Evolutionary conservation across 2,888 invertebrate genomes (phyloP), one percentile per base, ranked within the genome.

Genomic region (Nebria brevicollis): DNA sequence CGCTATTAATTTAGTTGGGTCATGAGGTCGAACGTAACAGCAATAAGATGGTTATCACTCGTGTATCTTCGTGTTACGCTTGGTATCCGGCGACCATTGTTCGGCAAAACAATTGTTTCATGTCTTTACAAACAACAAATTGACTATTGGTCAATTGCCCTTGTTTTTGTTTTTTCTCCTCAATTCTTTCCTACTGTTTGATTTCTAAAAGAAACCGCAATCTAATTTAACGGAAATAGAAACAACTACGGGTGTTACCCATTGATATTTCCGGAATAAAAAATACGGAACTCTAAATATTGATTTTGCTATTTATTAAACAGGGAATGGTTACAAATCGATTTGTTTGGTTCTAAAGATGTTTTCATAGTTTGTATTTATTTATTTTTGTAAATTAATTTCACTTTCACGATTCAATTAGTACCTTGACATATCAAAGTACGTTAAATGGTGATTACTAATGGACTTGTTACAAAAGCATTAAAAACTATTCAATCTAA

Each of bases 181-280:
- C 15, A 66, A 25, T 70, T 25, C 70, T 70, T 26, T 26, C 25
- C 34, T 25, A 70, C 34, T 70, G 34, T 34, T 34, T 34, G 70
- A 70, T 70, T 70, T 70, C 70, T 70, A 70, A 70, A 70, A 70
- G 70, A 70, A 70, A 70, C 70, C 70, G 70, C 70, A 26, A 70
- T 10, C 10, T 25, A 66, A 34, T 54, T 54, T 54, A 54, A 54
- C 54, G 54, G 54, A 54, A 54, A 54, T 54, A 54, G 2, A 2
- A 54, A 54, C 54, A 54, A 1, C 13, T 54, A 54, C 54, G 54
- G 8, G 54, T 8, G 4, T 54, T 54, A 54, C 2, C 54, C 7
- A 54, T 54, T 54, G 11, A 54, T 54, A 54, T 13, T 54, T 54
- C 54, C 54, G 54, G 54, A 54, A 54, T 54, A 54, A 54, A 54